Base-by-base conservation (phyloP, 2,797 vertebrate genomes). In the Oophaga sylvatica region DNA sequence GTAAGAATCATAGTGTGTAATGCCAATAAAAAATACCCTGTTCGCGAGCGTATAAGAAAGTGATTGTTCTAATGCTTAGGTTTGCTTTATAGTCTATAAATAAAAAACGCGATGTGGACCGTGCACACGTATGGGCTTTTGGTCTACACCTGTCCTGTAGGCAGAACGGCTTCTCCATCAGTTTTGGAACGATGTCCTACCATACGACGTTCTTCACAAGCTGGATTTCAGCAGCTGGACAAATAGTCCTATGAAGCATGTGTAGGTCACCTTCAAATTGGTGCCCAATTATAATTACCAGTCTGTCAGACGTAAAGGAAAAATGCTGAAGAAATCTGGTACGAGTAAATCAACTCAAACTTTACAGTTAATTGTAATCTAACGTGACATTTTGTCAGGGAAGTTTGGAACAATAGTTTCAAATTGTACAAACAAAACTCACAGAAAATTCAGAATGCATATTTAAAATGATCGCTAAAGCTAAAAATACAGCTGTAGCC, bases 1-100 rank as follows among this genome's bases (percentile, higher is more conserved):
- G 78, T 2, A 59, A 4, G 15, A 35, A 81, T 65, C 35, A 67
- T n/a, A 48, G 60, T 59, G 41, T 81, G 77, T 11, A 80, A 60
- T 60, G 57, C 59, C 26, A 80, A 48, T 41, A 81, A 81, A 73
- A 48, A 73, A 76, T 77, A 83, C 81, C 81, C 81, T 83, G 81
- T 83, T 83, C 63, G 31, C 81, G 31, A 67, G 17, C 67, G 22
- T 71, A 57, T 65, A 84, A n/a, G 31, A 65, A 56, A 85, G 15
- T 75, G 83, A 85, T 77, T 84, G 83, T 84, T 85, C 73, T 63
- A 45, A 71, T 80, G 78, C 62, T 60, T 86, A 84, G 45, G 35
- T 29, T 77, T 62, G 26, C 26, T 63, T 84, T 29, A 53, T n/a
- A 65, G 56, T 77, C 20, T 59, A 41, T 41, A 60, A 75, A n/a